These are phyloP conservation scores for Turdus rufiventris DNA, from an alignment of 2,113 vertebrate genomes.

Conservation along the genomic window DNA sequence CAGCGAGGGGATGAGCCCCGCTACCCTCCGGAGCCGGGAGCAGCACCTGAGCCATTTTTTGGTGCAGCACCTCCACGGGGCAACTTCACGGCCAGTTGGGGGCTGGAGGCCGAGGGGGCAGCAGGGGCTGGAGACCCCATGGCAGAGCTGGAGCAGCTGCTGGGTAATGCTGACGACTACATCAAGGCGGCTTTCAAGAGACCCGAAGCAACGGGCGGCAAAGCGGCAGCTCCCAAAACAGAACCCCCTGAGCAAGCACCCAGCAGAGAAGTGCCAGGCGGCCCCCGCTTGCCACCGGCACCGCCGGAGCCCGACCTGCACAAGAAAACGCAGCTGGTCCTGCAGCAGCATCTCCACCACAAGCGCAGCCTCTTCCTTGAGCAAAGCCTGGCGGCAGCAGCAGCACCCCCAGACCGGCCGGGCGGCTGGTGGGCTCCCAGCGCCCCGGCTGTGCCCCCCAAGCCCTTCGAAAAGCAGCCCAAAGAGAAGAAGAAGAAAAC, in stretches of 20 bases:
- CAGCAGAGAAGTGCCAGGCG: conserved; percentile 4
- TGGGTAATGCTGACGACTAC: conserved; percentile 84
- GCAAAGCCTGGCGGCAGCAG: not conserved
- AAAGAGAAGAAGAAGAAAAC: conserved; percentile 90
- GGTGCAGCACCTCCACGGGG: not conserved
- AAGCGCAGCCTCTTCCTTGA: conserved; percentile 91
- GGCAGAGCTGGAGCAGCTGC: conserved; percentile 91
- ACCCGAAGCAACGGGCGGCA: conserved; percentile 65
- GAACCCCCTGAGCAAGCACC: conserved; percentile 41
- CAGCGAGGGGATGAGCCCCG: not conserved
- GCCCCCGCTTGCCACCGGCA: not conserved
- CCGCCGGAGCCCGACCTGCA: conserved; percentile 63
- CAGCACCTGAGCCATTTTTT: conserved; percentile 41
- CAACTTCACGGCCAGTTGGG: not conserved
- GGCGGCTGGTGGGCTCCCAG: conserved; percentile 84
- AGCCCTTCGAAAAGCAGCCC: conserved; percentile 78
- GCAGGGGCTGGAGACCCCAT: conserved; percentile 81
- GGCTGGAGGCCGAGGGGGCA: conserved; percentile 70
- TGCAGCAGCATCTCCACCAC: conserved; percentile 95
- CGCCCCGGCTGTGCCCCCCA: not conserved
- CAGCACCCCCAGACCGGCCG: conserved; percentile 67
- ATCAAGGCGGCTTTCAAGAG: conserved; percentile 81
- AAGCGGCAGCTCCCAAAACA: conserved; percentile 63
- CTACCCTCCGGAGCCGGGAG: not conserved
- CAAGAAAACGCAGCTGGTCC: conserved; percentile 88